Base-by-base conservation (phyloP, 53 echinoderm and acorn worm genomes). In the Holothuria leucospilota region DNA sequence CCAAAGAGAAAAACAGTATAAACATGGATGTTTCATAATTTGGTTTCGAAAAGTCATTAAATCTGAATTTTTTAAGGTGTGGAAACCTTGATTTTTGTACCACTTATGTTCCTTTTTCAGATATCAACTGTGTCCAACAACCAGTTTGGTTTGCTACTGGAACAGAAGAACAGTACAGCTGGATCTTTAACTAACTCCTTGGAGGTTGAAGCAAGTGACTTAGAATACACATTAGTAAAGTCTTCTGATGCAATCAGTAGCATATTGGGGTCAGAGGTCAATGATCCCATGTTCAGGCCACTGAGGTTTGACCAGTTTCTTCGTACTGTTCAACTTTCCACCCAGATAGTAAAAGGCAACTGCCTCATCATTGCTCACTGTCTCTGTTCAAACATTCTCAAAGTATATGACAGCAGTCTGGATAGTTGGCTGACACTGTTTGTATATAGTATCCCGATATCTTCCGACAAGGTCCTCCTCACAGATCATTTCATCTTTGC, bases 371-470 rank as follows among this genome's bases (percentile, higher is more conserved):
- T 95, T 23, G 95, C 95, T 39, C 95, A 93, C 60, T 88, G 91
- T 34, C 88, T 84, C 41, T 81, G 90, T 0, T 89, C 92, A 26
- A 95, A 90, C 28, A 92, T 97, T 59, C 89, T 90, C 90, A 97
- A 97, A 88, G 96, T 96, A 34, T 97, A 95, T 88, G 98, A 97
- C 82, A 90, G 92, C 69, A 97, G 95, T 63, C 91, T 97, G 69
- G 93, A 97, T 81, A 97, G 93, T 86, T 97, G 95, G 95, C 71
- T 93, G 60, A 93, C 98, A 13, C 73, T 97, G 61, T 94, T 88
- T 65, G 95, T 97, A 66, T 93, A 97, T 69, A 93, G 91, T 16
- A 82, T 95, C 5, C 98, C 98, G 16, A 69, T 86, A 13, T 61
- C 80, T 23, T 82, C 91, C 4, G 70, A 72, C 13, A 90, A 92